A percentile compares a stretch with the other conserved stretches of the same genome.
phyloP scores from a whole-genome alignment of 2,113 vertebrate species.

The Mormyrus iriodes region DNA sequence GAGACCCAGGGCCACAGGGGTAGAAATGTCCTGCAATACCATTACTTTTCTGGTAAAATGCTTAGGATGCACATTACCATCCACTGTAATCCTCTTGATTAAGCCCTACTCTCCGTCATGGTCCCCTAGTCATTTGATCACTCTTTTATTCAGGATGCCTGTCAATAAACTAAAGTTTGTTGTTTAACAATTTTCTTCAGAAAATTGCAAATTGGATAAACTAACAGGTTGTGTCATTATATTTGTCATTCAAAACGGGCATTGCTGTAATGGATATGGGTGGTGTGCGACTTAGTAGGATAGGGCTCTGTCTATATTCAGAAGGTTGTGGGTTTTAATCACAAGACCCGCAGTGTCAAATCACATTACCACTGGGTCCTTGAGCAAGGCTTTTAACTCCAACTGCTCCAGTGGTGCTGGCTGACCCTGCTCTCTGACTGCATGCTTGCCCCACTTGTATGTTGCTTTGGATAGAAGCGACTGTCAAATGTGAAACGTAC shows the following conservation, averaged over 20 bases:
- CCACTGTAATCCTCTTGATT: not conserved
- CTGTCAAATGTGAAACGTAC: not conserved
- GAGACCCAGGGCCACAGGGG: not conserved
- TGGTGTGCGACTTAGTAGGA: not conserved
- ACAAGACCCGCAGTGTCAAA: not conserved
- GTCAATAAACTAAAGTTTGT: not conserved
- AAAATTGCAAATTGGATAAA: not conserved
- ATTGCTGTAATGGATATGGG: not conserved
- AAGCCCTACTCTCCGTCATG: not conserved
- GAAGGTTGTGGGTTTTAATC: not conserved
- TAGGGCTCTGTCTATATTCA: not conserved
- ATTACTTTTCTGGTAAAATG: not conserved
- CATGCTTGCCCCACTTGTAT: not conserved
- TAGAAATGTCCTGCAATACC: not conserved
- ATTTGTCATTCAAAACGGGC: not conserved
- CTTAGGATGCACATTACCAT: not conserved
- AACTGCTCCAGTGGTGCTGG: not conserved
- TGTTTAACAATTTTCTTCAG: not conserved
- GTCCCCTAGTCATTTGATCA: not conserved
- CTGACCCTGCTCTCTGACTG: not conserved
- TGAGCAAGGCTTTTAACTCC: not conserved
- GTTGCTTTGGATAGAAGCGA: not conserved
- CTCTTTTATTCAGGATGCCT: not conserved
- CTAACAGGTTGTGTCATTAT: not conserved
- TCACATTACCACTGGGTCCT: not conserved